Evolutionary conservation across 2,113 vertebrate species (phyloP), one percentile per base, ranked within the genome.

Genomic region (Meleagris gallopavo): DNA sequence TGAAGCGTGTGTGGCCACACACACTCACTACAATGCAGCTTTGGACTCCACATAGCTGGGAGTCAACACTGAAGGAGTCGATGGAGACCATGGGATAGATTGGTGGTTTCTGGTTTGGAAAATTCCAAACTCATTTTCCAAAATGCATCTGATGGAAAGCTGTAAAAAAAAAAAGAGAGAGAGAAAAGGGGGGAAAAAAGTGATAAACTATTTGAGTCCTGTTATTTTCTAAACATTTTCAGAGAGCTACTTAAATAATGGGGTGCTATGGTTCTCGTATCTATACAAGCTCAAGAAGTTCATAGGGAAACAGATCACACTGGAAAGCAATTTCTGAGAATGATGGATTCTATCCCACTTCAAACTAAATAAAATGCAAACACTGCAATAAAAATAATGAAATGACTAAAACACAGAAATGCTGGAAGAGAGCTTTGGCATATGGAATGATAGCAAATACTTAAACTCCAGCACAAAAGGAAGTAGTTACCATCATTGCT

Each of bases 1-100:
- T 46, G 5, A 85, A 43, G 5, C n/a, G 24, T 34, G 17, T 48
- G 20, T 46, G 36, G 82, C 12, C 0, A 0, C 8, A 40, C 12
- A 40, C 11, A 40, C 16, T 12, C 38, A 9, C 16, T 30, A 62
- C 9, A 62, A 8, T 2, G 43, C 45, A 62, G 20, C n/a, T 58
- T 52, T 58, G 45, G 27, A 14, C 11, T 41, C 79, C 46, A 32
- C 13, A 36, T 36, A 41, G 8, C 45, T n/a, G n/a, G n/a, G n/a
- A n/a, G n/a, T n/a, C n/a, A n/a, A n/a, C n/a, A 8, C n/a, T 69
- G 57, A 57, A 69, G 32, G 25, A 74, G 61, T 8, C 46, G 50
- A 78, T 20, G 61, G 58, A 69, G 50, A 58, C 10, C 36, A 10
- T 7, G 21, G 64, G 72, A 72, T 16, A 61, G 34, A 43, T 4